Evolutionary conservation across 2,888 invertebrate genomes (phyloP), one percentile per base, ranked within the genome.

Genomic region (Lysandra coridon): DNA sequence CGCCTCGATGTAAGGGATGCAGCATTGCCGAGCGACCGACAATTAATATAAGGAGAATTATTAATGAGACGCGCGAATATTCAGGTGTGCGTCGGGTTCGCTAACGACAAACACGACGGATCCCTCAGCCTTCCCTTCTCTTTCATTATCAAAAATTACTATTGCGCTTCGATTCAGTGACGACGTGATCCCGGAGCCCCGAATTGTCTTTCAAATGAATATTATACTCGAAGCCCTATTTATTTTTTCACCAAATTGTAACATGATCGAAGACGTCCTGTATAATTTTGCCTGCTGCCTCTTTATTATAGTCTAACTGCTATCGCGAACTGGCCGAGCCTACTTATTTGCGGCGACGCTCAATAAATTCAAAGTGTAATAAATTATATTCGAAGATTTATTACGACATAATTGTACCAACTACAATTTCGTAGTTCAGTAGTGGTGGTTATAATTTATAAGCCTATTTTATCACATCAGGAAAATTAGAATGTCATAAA

Each of bases 141-240:
- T 87, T 91, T 86, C 87, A 90, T 91, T 91, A 91, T 90, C 90
- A 91, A 90, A 92, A 92, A 91, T 90, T 90, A 90, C 90, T 91
- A 91, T 92, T 91, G 92, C 92, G 89, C 90, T 91, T 88, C 90
- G 87, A 89, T 89, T 90, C 88, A 84, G 85, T 87, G 79, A 79
- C 85, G 83, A 90, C 91, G 89, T 90, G 92, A 91, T 91, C 88
- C 86, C 84, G 86, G 87, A 87, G 81, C 85, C 81, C 40, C 82
- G 83, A 83, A 90, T 93, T 93, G 93, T 94, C 92, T 93, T 92
- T 89, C 37, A 69, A 37, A 69, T 89, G 86, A 94, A 91, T 88
- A 89, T 86, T 85, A 83, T 85, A 84, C 82, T 83, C 83, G 86
- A 85, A 84, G 88, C 86, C 87, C 89, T 89, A 90, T 92, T 91